These are phyloP conservation scores for Tuberolachnus salignus DNA, from an alignment of 2,888 invertebrate species.

Conservation along the genomic window DNA sequence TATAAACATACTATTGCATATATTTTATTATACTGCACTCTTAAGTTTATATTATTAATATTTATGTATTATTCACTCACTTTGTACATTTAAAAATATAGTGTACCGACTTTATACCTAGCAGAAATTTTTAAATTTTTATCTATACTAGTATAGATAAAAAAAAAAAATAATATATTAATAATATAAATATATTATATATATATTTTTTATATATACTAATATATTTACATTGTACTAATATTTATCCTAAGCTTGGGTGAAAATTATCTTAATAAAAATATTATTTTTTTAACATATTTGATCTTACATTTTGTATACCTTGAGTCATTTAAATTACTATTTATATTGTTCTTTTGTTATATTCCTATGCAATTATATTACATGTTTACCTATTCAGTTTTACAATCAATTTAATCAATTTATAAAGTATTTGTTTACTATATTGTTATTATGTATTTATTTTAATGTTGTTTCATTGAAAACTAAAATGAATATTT, in stretches of 20 bases:
- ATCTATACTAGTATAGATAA: too few species aligned
- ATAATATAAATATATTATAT: too few species aligned
- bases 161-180: too few species aligned
- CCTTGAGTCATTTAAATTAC: slow-evolving; percentile 26
- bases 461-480: slow-evolving; percentile 23
- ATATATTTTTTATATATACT: too few species aligned
- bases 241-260: slow-evolving; percentile 2
- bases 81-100: neutral
- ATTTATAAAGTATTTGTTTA: slow-evolving; percentile 7
- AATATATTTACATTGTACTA: too few species aligned
- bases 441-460: slow-evolving; percentile 15
- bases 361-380: neutral
- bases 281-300: neutral
- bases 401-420: slow-evolving; percentile 12
- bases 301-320: slow-evolving; percentile 19
- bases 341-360: slow-evolving; percentile 24
- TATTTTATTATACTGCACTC: too few species aligned
- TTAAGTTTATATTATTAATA: too few species aligned
- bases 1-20: too few species aligned
- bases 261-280: neutral
- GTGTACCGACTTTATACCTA: neutral
- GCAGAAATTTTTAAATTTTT: too few species aligned
- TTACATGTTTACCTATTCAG: slow-evolving; percentile 18
- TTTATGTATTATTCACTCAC: slow-evolving; percentile 6
- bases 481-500: neutral